Evolutionary conservation across 2,113 vertebrate genomes (phyloP), one percentile per base, ranked within the genome.

Genomic region (Neopipo cinnamomea): DNA sequence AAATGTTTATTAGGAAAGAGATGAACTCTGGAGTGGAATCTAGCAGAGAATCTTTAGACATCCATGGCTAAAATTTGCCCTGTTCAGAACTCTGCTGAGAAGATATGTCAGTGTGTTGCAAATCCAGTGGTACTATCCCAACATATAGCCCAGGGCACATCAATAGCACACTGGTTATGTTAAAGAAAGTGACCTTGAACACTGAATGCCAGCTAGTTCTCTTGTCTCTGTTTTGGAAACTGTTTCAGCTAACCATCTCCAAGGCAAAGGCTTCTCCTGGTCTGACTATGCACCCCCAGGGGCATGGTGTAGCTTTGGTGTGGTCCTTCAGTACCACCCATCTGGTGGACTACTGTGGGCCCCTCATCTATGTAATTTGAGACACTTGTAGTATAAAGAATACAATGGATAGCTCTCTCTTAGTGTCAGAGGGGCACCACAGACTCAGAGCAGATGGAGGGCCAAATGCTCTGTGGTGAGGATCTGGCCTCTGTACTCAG

Each of bases 401-500:
- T 33, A 17, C 8, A 52, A 3, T 0, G 0, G 39, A 62, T 33
- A 24, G 1, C 14, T 87, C 27, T 41, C 6, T 63, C 15, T 55
- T 55, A 50, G 8, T 37, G 20, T 49, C 41, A 62, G 52, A 55
- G 42, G 11, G 6, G 12, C 11, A 37, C 23, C 37, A 23, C 9
- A 55, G 39, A 23, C 25, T 74, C 25, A 11, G 70, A 52, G 37
- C 37, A 89, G 14, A 55, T 2, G 17, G 42, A 71, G 5, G 24
- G 20, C 20, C 62, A 68, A 27, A 46, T 47, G 27, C 4, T 25
- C 7, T 62, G 50, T 17, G 25, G 17, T 46, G 14, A 20, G 11
- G 8, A 61, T 46, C 10, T 50, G n/a, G 17, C 8, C 37, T 6
- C 10, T 61, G 24, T 37, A 28, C 33, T 35, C 0, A 0, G 42